Conservation (phyloP, 2,797 vertebrate genomes). For the Silurus aristotelis region DNA sequence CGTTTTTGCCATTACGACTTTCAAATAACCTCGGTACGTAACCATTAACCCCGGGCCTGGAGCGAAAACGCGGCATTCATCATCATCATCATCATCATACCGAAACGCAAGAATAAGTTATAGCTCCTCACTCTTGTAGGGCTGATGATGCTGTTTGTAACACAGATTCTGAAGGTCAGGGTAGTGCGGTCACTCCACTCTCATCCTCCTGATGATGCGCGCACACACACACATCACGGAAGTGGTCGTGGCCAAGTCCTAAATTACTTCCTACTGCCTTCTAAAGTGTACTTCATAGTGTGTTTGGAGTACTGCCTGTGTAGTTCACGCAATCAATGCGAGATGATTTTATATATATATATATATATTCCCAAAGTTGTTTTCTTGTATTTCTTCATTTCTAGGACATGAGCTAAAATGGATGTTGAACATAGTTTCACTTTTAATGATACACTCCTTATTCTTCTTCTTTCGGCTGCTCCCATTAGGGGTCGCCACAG, state of each 20-base stretch:
- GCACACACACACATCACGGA: neutral
- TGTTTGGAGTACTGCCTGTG: no score
- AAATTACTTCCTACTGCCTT: neutral
- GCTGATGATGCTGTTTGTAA: neutral
- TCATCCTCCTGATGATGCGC: neutral
- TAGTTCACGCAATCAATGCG: no score
- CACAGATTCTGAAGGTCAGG: neutral
- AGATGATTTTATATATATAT: no score
- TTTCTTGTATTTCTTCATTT: no score
- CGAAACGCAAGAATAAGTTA: neutral
- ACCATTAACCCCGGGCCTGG: neutral
- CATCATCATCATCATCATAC: neutral
- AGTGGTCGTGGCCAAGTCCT: neutral
- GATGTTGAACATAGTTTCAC: no score
- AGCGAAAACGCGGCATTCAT: neutral
- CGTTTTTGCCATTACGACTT: neutral
- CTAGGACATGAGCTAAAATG: no score
- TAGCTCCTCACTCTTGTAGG: neutral
- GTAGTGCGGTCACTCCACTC: neutral
- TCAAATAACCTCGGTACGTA: neutral
- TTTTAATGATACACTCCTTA: no score
- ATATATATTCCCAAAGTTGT: neutral
- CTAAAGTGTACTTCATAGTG: neutral
- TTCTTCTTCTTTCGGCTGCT: no score
- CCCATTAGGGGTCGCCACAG: no score